A percentile compares a stretch with the other conserved stretches of the same genome.
Evolutionary conservation across 2,113 vertebrate genomes (phyloP).

Genomic region (Centropus bengalensis): DNA sequence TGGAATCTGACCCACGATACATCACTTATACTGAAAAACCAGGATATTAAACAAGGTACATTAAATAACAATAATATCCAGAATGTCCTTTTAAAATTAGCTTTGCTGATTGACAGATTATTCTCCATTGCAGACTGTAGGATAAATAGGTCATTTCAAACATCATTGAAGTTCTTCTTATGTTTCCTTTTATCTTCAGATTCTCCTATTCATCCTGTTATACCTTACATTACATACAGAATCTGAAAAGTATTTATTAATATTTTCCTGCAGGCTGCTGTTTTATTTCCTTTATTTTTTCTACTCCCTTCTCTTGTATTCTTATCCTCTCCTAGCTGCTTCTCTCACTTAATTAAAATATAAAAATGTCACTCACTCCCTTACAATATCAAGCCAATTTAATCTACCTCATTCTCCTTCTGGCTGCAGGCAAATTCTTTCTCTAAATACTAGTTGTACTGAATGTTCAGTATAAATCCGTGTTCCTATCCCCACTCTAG

Average conservation of each 20-base stretch:
- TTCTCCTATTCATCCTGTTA: background rate
- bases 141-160: conserved; percentile 32
- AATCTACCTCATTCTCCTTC: background rate
- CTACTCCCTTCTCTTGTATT: background rate
- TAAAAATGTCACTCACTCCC: conserved; percentile 26
- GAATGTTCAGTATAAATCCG: background rate
- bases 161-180: background rate
- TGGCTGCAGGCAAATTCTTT: conserved; percentile 18
- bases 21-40: background rate
- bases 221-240: background rate
- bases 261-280: background rate
- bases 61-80: conserved; percentile 20
- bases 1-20: background rate
- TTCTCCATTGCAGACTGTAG: background rate
- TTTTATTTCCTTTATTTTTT: conserved; percentile 2
- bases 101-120: conserved; percentile 6
- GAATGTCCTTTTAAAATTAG: conserved; percentile 30
- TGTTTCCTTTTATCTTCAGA: background rate
- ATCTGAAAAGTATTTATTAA: background rate
- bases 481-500: background rate
- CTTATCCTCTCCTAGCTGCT: background rate
- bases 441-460: conserved; percentile 11
- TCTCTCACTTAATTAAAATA: conserved; percentile 49
- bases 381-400: conserved; percentile 17
- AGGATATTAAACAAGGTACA: conserved; percentile 36